These are phyloP conservation scores for Eupleurogrammus muticus DNA, from an alignment of 2,797 vertebrate genomes.

Conservation along the genomic window DNA sequence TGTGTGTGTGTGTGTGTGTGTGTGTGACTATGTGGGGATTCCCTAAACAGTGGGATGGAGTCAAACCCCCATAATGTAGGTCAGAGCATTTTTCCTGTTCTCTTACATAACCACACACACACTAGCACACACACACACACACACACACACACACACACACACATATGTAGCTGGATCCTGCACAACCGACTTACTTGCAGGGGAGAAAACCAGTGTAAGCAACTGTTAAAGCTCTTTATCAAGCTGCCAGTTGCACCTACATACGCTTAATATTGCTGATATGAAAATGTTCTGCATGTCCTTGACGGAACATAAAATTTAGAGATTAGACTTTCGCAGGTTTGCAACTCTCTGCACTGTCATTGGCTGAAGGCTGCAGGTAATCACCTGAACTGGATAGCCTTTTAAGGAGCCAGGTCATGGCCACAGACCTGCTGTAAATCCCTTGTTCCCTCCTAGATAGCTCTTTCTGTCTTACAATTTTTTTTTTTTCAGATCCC, in stretches of 20 bases:
- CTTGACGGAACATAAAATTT: neutral
- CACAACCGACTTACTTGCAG: slow-evolving; percentile 23
- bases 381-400: slow-evolving; percentile 56
- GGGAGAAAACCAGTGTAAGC: slow-evolving; percentile 35
- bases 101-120: slow-evolving; percentile 61
- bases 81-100: slow-evolving; percentile 40
- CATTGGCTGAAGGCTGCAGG: slow-evolving; percentile 63
- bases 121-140: neutral
- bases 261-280: neutral
- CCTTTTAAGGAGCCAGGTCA: slow-evolving; percentile 73
- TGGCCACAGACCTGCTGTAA: slow-evolving; percentile 42
- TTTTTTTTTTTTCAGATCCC: neutral
- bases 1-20: neutral
- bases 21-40: slow-evolving; percentile 53
- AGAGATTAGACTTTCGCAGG: slow-evolving; percentile 35
- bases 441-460: slow-evolving; percentile 12
- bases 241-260: slow-evolving; percentile 5
- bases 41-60: slow-evolving; percentile 49
- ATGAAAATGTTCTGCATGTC: slow-evolving; percentile 21
- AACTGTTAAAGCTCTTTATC: slow-evolving; percentile 35
- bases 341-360: slow-evolving; percentile 15
- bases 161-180: slow-evolving; percentile 13
- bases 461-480: neutral
- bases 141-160: slow-evolving; percentile 2
- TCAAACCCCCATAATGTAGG: slow-evolving; percentile 64